Conservation (phyloP, 2,113 vertebrate species). For the Pampusana beccarii region DNA sequence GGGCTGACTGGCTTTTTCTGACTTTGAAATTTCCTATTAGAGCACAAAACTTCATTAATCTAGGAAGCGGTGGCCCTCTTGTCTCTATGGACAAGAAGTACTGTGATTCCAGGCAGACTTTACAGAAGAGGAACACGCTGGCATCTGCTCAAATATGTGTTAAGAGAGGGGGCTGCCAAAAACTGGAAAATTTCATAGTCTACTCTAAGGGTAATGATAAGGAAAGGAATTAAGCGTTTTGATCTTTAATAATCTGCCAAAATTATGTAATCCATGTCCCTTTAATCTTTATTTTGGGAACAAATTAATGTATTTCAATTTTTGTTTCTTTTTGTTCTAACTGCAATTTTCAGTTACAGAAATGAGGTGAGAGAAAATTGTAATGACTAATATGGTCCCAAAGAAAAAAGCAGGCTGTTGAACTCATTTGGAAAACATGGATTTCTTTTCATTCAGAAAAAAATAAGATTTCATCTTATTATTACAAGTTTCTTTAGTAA, state of each 20-base stretch:
- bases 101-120: background rate
- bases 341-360: background rate
- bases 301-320: background rate
- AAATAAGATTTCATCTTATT: background rate
- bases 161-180: conserved; percentile 15
- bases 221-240: conserved; percentile 10
- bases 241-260: conserved; percentile 13
- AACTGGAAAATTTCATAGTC: background rate
- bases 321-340: background rate
- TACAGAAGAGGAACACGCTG: conserved; percentile 8
- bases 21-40: background rate
- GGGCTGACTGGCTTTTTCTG: background rate
- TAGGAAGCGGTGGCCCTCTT: background rate
- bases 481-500: background rate
- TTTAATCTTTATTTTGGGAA: conserved; percentile 23
- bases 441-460: background rate
- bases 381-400: background rate
- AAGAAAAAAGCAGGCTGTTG: background rate
- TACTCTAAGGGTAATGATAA: background rate
- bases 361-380: background rate
- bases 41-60: background rate
- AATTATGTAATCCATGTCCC: background rate
- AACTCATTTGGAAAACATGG: background rate
- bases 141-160: conserved; percentile 33
- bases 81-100: background rate